Percentiles rank a stretch among this genome's conserved stretches.
Conservation (phyloP, 2,113 vertebrate genomes). For the Trachemys scripta region DNA sequence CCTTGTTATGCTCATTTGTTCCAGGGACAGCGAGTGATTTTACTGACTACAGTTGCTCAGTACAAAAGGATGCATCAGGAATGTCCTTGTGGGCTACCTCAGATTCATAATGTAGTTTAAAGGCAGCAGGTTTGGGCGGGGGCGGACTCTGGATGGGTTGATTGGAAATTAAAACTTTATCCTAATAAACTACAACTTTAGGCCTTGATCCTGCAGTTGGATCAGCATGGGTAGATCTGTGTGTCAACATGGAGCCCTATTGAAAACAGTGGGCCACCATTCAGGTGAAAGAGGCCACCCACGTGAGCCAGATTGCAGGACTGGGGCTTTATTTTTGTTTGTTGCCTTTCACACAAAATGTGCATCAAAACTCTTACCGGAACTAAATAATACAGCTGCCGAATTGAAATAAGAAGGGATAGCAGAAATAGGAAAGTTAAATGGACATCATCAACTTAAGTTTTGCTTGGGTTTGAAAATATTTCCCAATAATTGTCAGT, state of each 20-base stretch:
- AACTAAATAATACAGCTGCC: neutral
- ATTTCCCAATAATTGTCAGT: neutral
- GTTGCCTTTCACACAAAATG: too few relatives aligned
- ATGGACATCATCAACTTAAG: neutral
- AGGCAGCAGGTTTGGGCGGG: neutral
- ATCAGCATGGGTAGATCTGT: too few relatives aligned
- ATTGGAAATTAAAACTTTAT: too few relatives aligned
- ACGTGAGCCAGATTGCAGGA: too few relatives aligned
- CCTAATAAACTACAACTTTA: too few relatives aligned
- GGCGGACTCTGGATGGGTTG: neutral
- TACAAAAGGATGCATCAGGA: neutral
- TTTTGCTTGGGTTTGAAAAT: too few relatives aligned
- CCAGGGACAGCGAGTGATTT: neutral
- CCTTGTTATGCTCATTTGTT: too few relatives aligned
- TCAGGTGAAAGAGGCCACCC: too few relatives aligned
- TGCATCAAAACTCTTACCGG: neutral
- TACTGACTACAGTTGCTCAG: rapidly evolving
- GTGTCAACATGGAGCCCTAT: too few relatives aligned
- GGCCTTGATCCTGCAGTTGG: too few relatives aligned
- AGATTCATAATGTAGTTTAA: neutral
- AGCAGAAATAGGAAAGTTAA: neutral
- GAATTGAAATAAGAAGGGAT: neutral
- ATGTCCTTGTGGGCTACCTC: neutral
- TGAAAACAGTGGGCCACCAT: too few relatives aligned
- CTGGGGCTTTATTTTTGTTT: too few relatives aligned